Evolutionary conservation across 1,140 invertebrate species (phyloP).

Genomic region (Diprion similis): DNA sequence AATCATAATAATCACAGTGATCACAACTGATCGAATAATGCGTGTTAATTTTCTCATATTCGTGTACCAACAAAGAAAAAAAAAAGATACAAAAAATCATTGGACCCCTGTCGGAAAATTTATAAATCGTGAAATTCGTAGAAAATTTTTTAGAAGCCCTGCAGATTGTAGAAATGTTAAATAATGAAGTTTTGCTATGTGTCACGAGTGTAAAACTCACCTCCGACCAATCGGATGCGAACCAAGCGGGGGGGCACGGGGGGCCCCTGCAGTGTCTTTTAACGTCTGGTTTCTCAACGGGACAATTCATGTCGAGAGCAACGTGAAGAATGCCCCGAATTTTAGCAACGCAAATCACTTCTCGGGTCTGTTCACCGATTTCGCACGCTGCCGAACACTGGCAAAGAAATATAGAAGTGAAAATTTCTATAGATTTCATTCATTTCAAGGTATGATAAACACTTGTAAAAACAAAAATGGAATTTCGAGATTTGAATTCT

Average conservation of each 20-base stretch:
- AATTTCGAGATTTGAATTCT: too few relatives aligned
- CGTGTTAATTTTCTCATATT: too few relatives aligned
- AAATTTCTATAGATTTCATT: constrained; percentile 41
- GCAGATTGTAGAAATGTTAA: constrained; percentile 9
- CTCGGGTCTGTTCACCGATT: constrained; percentile 65
- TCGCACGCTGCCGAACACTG: constrained; percentile 73
- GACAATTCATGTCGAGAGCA: constrained; percentile 58
- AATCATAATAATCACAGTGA: too few relatives aligned
- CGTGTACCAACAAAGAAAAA: too few relatives aligned
- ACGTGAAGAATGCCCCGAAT: constrained; percentile 50
- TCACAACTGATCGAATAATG: too few relatives aligned
- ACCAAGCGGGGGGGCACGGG: constrained; percentile 68
- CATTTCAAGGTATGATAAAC: constrained; percentile 44
- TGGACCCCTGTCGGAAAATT: too few relatives aligned
- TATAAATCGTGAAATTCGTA: too few relatives aligned
- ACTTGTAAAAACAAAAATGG: too few relatives aligned
- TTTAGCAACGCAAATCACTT: constrained; percentile 66
- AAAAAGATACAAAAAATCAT: too few relatives aligned
- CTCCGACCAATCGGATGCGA: constrained; percentile 69
- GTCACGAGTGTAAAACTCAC: constrained; percentile 42
- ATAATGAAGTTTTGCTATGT: constrained; percentile 22
- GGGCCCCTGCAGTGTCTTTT: constrained; percentile 58
- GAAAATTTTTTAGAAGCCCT: too few relatives aligned
- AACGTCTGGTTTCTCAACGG: constrained; percentile 52
- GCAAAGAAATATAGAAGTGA: constrained; percentile 25